These are phyloP conservation scores for Cyprinella venusta DNA, from an alignment of 2,797 vertebrate species.

Conservation along the genomic window DNA sequence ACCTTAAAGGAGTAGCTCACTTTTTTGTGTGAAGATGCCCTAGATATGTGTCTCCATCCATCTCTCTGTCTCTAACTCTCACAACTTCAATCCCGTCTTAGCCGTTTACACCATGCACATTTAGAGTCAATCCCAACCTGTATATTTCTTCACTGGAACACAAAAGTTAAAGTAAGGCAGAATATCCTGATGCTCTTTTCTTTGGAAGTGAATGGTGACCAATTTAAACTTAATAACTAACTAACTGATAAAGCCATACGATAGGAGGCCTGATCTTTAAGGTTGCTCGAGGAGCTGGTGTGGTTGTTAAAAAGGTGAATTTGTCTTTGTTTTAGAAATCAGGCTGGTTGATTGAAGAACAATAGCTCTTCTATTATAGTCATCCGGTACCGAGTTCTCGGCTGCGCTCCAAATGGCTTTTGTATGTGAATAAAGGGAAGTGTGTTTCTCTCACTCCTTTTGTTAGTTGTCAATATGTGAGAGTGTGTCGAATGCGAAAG, in stretches of 20 bases:
- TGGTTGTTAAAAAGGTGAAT: neutral
- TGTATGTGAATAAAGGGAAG: neutral
- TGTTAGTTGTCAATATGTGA: constrained; percentile 24
- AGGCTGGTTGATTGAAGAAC: constrained; percentile 7
- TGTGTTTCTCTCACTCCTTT: constrained; percentile 10
- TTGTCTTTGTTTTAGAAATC: neutral
- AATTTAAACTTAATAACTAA: neutral
- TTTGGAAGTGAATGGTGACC: neutral
- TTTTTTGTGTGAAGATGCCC: constrained; percentile 6
- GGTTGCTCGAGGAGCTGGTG: neutral
- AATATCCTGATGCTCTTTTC: neutral
- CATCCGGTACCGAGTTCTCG: constrained; percentile 3
- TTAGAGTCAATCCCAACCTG: neutral
- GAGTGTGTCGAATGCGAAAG: constrained; percentile 31
- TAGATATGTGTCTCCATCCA: neutral
- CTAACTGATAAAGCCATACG: neutral
- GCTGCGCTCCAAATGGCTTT: constrained; percentile 8
- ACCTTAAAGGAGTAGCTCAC: no score
- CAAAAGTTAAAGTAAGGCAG: neutral
- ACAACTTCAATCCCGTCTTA: constrained; percentile 41
- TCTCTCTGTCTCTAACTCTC: constrained; percentile 50
- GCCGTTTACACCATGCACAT: neutral
- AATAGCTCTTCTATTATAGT: constrained; percentile 13
- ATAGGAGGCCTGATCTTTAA: neutral
- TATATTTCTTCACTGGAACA: neutral